A percentile compares a stretch with the other conserved stretches of the same genome.
These are phyloP conservation scores for Trypoxylon attenuatum DNA, from an alignment of 2,888 invertebrate genomes.

Conservation along the genomic window DNA sequence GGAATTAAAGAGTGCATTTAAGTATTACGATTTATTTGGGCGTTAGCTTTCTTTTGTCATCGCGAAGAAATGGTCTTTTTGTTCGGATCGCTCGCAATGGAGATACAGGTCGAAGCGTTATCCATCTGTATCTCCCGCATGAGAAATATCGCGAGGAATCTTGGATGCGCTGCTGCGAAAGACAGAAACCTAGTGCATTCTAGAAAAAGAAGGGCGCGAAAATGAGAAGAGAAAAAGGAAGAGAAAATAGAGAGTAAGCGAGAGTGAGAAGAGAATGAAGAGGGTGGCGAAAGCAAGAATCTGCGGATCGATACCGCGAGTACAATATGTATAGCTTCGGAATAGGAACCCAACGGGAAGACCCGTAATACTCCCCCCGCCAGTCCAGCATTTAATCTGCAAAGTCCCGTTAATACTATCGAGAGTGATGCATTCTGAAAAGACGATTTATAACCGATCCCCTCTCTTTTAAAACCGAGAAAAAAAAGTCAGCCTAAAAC, in stretches of 20 bases:
- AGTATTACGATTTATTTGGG: too few relatives aligned
- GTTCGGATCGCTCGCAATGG: slow-evolving; percentile 6
- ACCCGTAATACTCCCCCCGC: slow-evolving; percentile 31
- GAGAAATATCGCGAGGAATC: slow-evolving; percentile 12
- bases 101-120: slow-evolving; percentile 25
- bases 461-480: too few relatives aligned
- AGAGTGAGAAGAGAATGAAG: too few relatives aligned
- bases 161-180: slow-evolving; percentile 1
- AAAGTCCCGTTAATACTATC: slow-evolving; percentile 24
- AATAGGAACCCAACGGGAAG: slow-evolving; percentile 26
- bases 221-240: not conserved
- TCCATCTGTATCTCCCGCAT: slow-evolving; percentile 18
- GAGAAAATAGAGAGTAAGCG: not conserved
- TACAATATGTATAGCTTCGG: slow-evolving; percentile 28
- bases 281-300: too few relatives aligned
- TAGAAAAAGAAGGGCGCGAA: slow-evolving; percentile 10
- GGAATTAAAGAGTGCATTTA: too few relatives aligned
- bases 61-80: too few relatives aligned
- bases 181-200: slow-evolving; percentile 27
- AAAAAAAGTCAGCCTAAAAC: too few relatives aligned
- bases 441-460: slow-evolving; percentile 15
- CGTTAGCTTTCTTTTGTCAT: too few relatives aligned
- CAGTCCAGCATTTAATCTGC: slow-evolving; percentile 28
- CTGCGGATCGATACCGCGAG: slow-evolving; percentile 37
- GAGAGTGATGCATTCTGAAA: slow-evolving; percentile 8